Evolutionary conservation across 2,797 vertebrate species (phyloP).

Genomic region (Danionella dracula): DNA sequence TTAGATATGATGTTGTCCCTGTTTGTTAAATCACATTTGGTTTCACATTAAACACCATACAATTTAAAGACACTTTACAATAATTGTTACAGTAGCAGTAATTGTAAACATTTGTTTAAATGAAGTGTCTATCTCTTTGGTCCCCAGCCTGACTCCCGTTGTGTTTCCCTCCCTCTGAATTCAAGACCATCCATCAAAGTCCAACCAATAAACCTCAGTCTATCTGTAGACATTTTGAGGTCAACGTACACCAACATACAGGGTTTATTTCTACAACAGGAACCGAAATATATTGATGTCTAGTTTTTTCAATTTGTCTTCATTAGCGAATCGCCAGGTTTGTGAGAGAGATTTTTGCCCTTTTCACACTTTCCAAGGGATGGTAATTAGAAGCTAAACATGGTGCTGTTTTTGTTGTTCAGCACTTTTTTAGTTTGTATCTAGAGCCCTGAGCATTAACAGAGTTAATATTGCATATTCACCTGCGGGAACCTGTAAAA

Average conservation of each 20-base stretch:
- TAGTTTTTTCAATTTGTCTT: background rate
- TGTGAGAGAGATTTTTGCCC: background rate
- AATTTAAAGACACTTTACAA: too few relatives aligned
- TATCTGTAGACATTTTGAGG: background rate
- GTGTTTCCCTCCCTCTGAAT: constrained; percentile 2
- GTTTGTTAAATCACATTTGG: too few relatives aligned
- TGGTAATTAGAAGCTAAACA: background rate
- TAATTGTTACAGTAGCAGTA: too few relatives aligned
- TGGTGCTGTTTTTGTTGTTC: constrained; percentile 1
- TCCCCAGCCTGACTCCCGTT: background rate
- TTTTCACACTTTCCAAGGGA: background rate
- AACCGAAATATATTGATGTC: background rate
- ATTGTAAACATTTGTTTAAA: too few relatives aligned
- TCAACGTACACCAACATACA: background rate
- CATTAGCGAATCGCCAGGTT: background rate
- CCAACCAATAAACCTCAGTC: background rate
- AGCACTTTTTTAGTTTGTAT: constrained; percentile 17
- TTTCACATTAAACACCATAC: too few relatives aligned
- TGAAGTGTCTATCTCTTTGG: too few relatives aligned
- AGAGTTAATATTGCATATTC: background rate
- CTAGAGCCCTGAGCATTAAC: background rate
- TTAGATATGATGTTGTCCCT: too few relatives aligned
- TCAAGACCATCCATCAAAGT: constrained; percentile 19
- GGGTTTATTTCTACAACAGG: background rate
- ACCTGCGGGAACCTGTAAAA: constrained; percentile 4